Percentiles rank a stretch among this genome's conserved stretches.
These are phyloP conservation scores for Omphaloscelis lunosa DNA, from an alignment of 2,888 invertebrate genomes.

Conservation along the genomic window DNA sequence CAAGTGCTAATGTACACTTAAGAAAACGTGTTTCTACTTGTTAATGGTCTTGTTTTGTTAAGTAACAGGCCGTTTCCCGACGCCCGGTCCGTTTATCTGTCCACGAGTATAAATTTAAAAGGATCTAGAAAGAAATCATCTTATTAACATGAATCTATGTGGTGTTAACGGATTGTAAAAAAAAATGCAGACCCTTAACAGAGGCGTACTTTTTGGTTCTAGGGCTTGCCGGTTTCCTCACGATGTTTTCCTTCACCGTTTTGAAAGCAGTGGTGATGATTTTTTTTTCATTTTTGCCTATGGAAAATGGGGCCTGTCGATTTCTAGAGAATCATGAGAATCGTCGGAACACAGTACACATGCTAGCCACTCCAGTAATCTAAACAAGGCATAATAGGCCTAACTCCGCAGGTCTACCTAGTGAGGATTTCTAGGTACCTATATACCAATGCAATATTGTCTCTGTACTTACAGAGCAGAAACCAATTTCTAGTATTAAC, in stretches of 20 bases:
- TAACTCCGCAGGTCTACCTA: conserved; percentile 5
- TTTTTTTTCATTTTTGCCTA: background rate
- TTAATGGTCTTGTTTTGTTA: conserved; percentile 60
- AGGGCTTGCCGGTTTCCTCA: too few relatives aligned
- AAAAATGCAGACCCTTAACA: background rate
- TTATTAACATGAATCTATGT: conserved; percentile 6
- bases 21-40: conserved; percentile 62
- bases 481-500: background rate
- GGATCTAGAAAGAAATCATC: conserved; percentile 30
- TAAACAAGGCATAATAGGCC: conserved; percentile 27
- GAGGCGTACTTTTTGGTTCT: too few relatives aligned
- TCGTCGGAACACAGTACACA: background rate
- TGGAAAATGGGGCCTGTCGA: too few relatives aligned
- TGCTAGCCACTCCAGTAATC: background rate
- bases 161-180: background rate
- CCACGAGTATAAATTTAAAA: conserved; percentile 56
- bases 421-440: conserved; percentile 24
- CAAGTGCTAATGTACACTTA: conserved; percentile 62
- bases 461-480: background rate
- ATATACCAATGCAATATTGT: conserved; percentile 10
- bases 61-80: conserved; percentile 51
- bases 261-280: too few relatives aligned
- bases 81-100: conserved; percentile 54
- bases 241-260: too few relatives aligned
- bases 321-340: background rate